These are phyloP conservation scores for Eulemur macaco DNA, from an alignment of 2,113 vertebrate genomes.

Conservation along the genomic window DNA sequence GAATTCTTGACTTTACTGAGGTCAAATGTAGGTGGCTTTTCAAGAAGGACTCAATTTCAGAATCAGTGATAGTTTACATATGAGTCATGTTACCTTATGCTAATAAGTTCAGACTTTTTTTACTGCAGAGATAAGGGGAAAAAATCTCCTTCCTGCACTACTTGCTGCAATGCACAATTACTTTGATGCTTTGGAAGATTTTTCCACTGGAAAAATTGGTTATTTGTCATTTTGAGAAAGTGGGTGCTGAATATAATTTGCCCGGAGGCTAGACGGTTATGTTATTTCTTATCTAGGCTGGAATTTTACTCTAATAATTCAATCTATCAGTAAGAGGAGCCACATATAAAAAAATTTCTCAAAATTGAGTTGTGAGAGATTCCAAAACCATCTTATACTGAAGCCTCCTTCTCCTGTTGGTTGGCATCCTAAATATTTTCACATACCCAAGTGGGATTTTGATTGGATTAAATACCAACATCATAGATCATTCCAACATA, in stretches of 20 bases:
- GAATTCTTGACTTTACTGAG: conserved; percentile 50
- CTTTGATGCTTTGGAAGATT: conserved; percentile 66
- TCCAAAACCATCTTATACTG: not conserved
- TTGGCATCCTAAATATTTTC: conserved; percentile 14
- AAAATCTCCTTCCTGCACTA: not conserved
- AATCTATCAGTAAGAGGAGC: conserved; percentile 56
- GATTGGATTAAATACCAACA: not conserved
- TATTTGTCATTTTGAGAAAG: conserved; percentile 79
- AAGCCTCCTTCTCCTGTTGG: not conserved
- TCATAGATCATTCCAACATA: not conserved
- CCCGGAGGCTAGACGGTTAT: conserved; percentile 69
- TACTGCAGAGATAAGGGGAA: not conserved
- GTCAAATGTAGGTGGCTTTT: conserved; percentile 55
- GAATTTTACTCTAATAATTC: conserved; percentile 72
- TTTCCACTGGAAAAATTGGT: conserved; percentile 70
- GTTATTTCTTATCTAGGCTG: conserved; percentile 71
- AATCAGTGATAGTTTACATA: conserved; percentile 27
- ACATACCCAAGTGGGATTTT: not conserved
- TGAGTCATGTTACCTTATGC: conserved; percentile 30
- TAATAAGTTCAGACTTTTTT: conserved; percentile 45
- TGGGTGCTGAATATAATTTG: conserved; percentile 68
- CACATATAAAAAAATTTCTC: conserved; percentile 54
- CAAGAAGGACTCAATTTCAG: conserved; percentile 46
- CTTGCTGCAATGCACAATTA: conserved; percentile 70
- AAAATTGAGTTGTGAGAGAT: conserved; percentile 44